Percentiles rank a stretch among this genome's conserved stretches.
Evolutionary conservation across 92 coral and sea anemone genomes (phyloP).

Genomic region (Phenganax stokvisi): DNA sequence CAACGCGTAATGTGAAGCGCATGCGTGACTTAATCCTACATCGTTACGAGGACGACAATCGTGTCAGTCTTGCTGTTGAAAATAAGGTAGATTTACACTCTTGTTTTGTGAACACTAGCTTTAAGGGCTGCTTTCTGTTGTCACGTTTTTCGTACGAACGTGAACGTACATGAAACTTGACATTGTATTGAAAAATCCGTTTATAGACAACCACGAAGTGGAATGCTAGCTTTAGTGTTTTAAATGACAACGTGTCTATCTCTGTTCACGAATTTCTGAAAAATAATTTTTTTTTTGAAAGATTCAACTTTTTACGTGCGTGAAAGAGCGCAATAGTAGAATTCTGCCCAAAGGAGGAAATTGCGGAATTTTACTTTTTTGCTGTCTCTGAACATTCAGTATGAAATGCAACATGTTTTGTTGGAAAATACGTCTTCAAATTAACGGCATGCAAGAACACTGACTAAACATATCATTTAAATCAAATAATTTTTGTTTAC

Average conservation of each 20-base stretch:
- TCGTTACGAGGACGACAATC: slow-evolving; percentile 63
- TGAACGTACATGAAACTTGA: background rate
- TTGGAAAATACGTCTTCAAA: too few species aligned
- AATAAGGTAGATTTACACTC: slow-evolving; percentile 58
- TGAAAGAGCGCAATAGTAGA: too few species aligned
- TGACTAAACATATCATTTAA: background rate
- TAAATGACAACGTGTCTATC: background rate
- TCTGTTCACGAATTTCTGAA: background rate
- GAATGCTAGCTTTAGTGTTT: background rate
- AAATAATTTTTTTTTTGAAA: background rate
- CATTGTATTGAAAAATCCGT: background rate
- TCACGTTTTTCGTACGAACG: background rate
- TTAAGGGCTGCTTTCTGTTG: background rate
- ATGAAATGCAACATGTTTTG: too few species aligned
- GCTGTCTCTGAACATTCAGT: too few species aligned
- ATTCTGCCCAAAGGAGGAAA: too few species aligned
- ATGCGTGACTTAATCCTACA: slow-evolving; percentile 85
- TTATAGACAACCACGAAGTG: too few species aligned
- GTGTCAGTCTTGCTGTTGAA: slow-evolving; percentile 67
- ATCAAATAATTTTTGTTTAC: background rate
- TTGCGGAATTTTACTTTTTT: too few species aligned
- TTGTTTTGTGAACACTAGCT: background rate
- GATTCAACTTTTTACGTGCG: too few species aligned
- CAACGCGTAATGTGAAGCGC: slow-evolving; percentile 62
- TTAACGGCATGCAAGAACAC: background rate